Evolutionary conservation across 2,797 vertebrate species (phyloP), one percentile per base, ranked within the genome.

Genomic region (Sebastes baramenuke): DNA sequence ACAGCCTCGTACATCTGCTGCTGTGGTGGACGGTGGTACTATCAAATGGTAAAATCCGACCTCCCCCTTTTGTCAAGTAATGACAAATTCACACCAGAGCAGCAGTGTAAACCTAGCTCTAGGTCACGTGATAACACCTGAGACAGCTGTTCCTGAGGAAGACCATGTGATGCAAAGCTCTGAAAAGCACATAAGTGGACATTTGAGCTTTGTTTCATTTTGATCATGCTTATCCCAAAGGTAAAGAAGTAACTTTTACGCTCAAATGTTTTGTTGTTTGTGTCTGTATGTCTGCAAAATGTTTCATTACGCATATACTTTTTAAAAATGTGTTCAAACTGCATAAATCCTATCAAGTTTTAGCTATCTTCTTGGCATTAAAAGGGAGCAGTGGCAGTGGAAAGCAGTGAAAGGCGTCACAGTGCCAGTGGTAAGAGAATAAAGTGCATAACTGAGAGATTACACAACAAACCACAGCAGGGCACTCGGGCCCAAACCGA

Each of bases 381-480:
- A 88, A 79, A 68, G 69, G 65, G 71, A 73, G 67, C 65, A 76
- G 89, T 87, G 79, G 92, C 91, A 58, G 85, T 82, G 94, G 88
- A 94, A 95, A 79, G 87, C 87, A 88, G 91, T 77, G 90, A 90
- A 93, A 86, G 90, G 94, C 93, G 85, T 95, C 95, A 93, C 89
- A 92, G 93, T 95, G 95, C 94, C 95, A 95, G 95, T 95, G 94
- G 95, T 95, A 93, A 96, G 94, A 96, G 96, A 95, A 95, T 92
- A 96, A 97, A 96, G 76, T 88, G 92, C 97, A 97, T 96, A 97
- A 95, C 96, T 96, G 92, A 95, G 95, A 94, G 94, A 97, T 98
- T 97, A 97, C 96, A 96, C 96, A 97, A 96, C 95, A 96, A 96
- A 97, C 97, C 97, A 91, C 97, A 97, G 95, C 93, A 94, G 96